These are phyloP conservation scores for Hydriomena furcata DNA, from an alignment of 2,888 invertebrate genomes.

Conservation along the genomic window DNA sequence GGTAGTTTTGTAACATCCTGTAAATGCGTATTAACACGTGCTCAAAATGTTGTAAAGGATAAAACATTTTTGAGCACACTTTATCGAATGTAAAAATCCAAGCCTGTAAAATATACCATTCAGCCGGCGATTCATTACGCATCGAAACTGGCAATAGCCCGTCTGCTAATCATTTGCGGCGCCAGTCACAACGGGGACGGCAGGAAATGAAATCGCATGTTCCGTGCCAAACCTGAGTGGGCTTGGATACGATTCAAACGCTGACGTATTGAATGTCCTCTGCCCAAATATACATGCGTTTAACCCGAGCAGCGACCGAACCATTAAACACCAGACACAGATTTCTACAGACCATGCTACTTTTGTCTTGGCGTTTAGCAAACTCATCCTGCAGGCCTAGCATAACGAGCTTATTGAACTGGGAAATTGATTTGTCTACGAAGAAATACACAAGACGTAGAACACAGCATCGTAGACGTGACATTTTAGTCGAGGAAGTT, in stretches of 20 bases:
- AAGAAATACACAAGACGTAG: too few species aligned
- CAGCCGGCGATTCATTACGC: constrained; percentile 2
- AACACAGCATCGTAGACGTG: too few species aligned
- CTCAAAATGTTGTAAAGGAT: too few species aligned
- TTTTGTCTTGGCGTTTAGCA: not conserved
- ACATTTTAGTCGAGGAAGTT: too few species aligned
- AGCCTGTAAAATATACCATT: not conserved
- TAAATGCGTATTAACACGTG: too few species aligned
- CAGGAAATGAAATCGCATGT: constrained; percentile 47
- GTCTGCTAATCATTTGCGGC: constrained; percentile 23
- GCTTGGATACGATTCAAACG: constrained; percentile 49
- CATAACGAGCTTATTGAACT: too few species aligned
- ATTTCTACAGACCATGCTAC: not conserved
- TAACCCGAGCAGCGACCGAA: constrained; percentile 14
- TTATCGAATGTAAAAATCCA: too few species aligned
- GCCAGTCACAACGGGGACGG: constrained; percentile 20
- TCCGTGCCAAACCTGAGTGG: constrained; percentile 47
- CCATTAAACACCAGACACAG: constrained; percentile 4
- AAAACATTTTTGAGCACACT: too few species aligned
- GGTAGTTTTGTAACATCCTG: too few species aligned
- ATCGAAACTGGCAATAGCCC: constrained; percentile 12
- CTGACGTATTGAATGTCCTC: constrained; percentile 39
- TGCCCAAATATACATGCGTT: constrained; percentile 23
- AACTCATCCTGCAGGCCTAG: too few species aligned
- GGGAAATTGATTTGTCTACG: too few species aligned